Evolutionary conservation across 1,140 invertebrate genomes (phyloP).

Genomic region (Drosophila trapezifrons): DNA sequence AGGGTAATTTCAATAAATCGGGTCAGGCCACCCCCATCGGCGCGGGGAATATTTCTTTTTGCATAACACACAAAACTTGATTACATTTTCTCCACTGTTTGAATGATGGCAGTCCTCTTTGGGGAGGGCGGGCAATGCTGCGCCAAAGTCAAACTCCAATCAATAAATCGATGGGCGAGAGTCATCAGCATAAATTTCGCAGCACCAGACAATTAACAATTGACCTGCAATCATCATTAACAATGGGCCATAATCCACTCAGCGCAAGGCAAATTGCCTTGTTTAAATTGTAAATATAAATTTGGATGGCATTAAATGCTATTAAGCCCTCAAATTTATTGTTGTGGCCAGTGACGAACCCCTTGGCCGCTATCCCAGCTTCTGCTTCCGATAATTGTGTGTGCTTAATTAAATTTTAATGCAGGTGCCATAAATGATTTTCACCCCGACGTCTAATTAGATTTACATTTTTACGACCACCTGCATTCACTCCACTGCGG

Average conservation of each 20-base stretch:
- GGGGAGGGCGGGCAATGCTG: constrained; percentile 6
- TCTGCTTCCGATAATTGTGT: constrained; percentile 64
- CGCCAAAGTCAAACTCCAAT: constrained; percentile 46
- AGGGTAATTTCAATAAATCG: constrained; percentile 82
- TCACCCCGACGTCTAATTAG: constrained; percentile 68
- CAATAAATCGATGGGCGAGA: constrained; percentile 76
- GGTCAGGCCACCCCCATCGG: constrained; percentile 10
- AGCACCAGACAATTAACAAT: constrained; percentile 72
- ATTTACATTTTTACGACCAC: constrained; percentile 67
- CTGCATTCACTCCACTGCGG: constrained; percentile 13
- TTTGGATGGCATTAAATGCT: constrained; percentile 78
- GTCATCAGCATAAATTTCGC: constrained; percentile 76
- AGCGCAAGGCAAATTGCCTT: constrained; percentile 68
- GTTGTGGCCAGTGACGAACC: constrained; percentile 32
- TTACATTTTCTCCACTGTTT: constrained; percentile 54
- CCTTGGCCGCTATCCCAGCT: constrained; percentile 15
- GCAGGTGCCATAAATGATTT: constrained; percentile 80
- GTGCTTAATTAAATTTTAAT: constrained; percentile 82
- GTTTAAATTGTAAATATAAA: constrained; percentile 78
- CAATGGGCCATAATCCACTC: constrained; percentile 78
- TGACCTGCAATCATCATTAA: constrained; percentile 78
- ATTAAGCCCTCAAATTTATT: constrained; percentile 70
- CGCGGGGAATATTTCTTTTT: constrained; percentile 52
- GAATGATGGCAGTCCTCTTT: constrained; percentile 24
- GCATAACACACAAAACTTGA: constrained; percentile 63